Base-by-base conservation (phyloP, 1,140 invertebrate species). In the Ericerus pela region DNA sequence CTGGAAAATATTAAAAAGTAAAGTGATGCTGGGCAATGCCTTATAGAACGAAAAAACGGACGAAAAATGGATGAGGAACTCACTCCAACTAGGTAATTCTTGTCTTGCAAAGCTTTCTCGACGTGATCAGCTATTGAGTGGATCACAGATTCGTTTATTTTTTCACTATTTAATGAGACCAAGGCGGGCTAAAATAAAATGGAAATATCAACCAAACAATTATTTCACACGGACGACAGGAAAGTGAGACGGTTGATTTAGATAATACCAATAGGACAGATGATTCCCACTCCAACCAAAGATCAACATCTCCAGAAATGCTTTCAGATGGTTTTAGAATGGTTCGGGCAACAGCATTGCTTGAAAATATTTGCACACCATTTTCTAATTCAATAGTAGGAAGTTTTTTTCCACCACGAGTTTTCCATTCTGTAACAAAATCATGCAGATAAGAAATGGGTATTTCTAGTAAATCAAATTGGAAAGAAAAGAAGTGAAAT, bases 211-310 rank as follows among this genome's bases (percentile, higher is more conserved):
- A 43, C 56, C 54, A 58, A 52, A 28, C 24, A 59, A 28, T 11
- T 43, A 16, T 5, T 54, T 14, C n/a, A n/a, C n/a, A n/a, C n/a
- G n/a, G n/a, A n/a, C n/a, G n/a, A n/a, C n/a, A n/a, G n/a, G n/a
- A n/a, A 36, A 31, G 11, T 22, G 37, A 33, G n/a, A 6, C 29
- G 4, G 27, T 33, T 4, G 28, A 54, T 10, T 38, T 14, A 52
- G 20, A 27, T 27, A 56, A 56, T 54, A 63, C 62, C 41, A 37
- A 38, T 41, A 72, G 60, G 37, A 65, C 56, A 38, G 62, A 55
- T 47, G 68, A 62, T 60, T 74, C 71, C 69, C 71, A 73, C 56
- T 70, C 68, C 18, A 65, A 38, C 64, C 64, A 65, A 16, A 61
- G 56, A 29, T 65, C 58, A 10, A 62, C 60, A 59, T 29, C 26